phyloP scores from a whole-genome alignment of 2,797 vertebrate species.

The Coregonus sp. region DNA sequence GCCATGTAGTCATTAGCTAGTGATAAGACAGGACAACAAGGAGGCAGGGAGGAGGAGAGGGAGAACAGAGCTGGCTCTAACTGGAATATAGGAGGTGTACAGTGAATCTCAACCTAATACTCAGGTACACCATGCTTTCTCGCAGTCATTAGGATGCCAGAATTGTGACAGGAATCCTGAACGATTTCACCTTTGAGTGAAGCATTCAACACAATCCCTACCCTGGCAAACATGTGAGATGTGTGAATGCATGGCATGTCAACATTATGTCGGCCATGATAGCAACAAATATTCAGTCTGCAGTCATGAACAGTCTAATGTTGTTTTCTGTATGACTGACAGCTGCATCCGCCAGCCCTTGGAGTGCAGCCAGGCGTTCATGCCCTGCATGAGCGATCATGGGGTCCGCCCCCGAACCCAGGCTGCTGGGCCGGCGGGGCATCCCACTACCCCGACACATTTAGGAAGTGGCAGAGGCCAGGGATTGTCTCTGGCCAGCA shows the following conservation, averaged over 20 bases:
- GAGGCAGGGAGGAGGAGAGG: neutral
- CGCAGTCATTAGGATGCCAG: neutral
- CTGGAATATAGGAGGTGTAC: neutral
- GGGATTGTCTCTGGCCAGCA: slow-evolving; percentile 69
- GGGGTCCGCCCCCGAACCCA: slow-evolving; percentile 45
- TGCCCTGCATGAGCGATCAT: slow-evolving; percentile 62
- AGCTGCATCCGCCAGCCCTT: slow-evolving; percentile 56
- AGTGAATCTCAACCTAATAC: neutral
- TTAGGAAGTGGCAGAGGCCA: slow-evolving; percentile 69
- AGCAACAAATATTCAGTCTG: slow-evolving; percentile 21
- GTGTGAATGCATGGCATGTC: slow-evolving; percentile 16
- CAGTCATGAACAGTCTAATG: slow-evolving; percentile 9
- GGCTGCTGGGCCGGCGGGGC: slow-evolving; percentile 49
- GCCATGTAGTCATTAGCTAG: slow-evolving; percentile 53
- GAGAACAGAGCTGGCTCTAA: slow-evolving; percentile 20
- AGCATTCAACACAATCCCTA: neutral
- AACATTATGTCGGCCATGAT: slow-evolving; percentile 4
- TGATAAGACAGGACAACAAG: slow-evolving; percentile 41
- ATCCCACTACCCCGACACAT: slow-evolving; percentile 48
- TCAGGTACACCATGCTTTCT: neutral
- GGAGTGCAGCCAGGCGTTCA: slow-evolving; percentile 56
- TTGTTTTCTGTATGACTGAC: slow-evolving; percentile 57
- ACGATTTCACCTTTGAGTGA: slow-evolving; percentile 15
- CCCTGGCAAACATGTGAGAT: neutral
- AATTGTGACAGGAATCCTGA: neutral